Percentiles rank a stretch among this genome's conserved stretches.
These are phyloP conservation scores for Synergus umbraculus DNA, from an alignment of 2,888 invertebrate genomes.

Conservation along the genomic window DNA sequence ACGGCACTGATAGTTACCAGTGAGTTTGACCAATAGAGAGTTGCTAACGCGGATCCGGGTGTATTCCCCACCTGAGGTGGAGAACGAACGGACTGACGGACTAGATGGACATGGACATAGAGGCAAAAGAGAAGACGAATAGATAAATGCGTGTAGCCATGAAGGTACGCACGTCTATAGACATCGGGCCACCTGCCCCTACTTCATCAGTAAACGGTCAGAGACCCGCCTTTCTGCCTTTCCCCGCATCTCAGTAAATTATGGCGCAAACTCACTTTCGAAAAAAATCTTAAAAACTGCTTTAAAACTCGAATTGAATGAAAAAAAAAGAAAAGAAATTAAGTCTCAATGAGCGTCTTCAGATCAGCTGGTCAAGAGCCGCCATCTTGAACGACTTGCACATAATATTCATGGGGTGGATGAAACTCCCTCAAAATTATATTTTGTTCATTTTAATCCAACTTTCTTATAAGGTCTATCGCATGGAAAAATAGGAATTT, in stretches of 20 bases:
- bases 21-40: slow-evolving; percentile 58
- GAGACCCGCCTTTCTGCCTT: slow-evolving; percentile 56
- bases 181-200: slow-evolving; percentile 53
- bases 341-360: background rate
- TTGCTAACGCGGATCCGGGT: slow-evolving; percentile 61
- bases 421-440: too few species aligned
- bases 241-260: slow-evolving; percentile 32
- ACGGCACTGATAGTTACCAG: slow-evolving; percentile 59
- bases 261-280: background rate
- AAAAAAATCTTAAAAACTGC: background rate
- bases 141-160: slow-evolving; percentile 48
- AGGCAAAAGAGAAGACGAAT: slow-evolving; percentile 48
- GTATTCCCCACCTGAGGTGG: slow-evolving; percentile 57
- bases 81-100: slow-evolving; percentile 54
- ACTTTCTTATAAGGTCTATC: too few species aligned
- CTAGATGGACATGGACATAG: slow-evolving; percentile 45
- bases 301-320: background rate
- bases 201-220: slow-evolving; percentile 54
- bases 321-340: too few species aligned
- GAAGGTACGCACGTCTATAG: slow-evolving; percentile 36
- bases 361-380: background rate
- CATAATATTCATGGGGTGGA: too few species aligned
- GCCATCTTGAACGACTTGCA: too few species aligned
- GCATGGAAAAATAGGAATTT: background rate
- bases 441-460: too few species aligned